These are phyloP conservation scores for Ashinkailepas kermadecensis DNA, from an alignment of 2,888 invertebrate genomes.

Conservation along the genomic window DNA sequence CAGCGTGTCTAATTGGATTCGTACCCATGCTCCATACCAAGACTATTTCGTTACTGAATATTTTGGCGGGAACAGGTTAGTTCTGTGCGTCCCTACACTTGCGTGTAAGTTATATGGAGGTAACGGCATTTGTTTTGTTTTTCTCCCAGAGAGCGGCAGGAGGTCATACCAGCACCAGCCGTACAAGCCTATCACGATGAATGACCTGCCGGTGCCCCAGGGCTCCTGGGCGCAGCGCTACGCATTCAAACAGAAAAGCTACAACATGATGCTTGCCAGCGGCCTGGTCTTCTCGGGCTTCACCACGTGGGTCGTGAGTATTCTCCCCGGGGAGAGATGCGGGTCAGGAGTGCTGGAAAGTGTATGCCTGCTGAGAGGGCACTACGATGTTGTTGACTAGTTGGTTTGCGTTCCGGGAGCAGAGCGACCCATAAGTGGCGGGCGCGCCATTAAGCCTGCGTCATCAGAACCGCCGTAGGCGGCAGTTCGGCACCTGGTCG, in stretches of 20 bases:
- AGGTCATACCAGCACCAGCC: conserved; percentile 27
- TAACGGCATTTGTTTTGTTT: neutral
- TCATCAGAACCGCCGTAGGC: no score
- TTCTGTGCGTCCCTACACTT: no score
- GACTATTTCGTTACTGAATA: no score
- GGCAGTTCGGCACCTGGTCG: no score
- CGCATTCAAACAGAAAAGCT: conserved; percentile 57
- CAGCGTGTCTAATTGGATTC: no score
- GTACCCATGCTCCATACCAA: no score
- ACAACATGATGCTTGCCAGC: conserved; percentile 56
- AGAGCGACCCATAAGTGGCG: neutral
- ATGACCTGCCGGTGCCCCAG: conserved; percentile 66
- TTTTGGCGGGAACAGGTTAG: no score
- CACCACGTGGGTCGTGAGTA: conserved; percentile 41
- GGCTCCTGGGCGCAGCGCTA: conserved; percentile 68
- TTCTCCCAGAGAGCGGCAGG: conserved; percentile 23
- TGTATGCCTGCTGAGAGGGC: neutral
- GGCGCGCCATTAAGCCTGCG: neutral
- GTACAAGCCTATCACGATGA: conserved; percentile 50
- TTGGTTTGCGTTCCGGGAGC: neutral
- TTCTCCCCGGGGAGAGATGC: no score
- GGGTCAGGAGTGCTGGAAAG: no score
- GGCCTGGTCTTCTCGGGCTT: conserved; percentile 51
- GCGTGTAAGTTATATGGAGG: no score
- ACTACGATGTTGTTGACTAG: no score